Evolutionary conservation across 2,888 invertebrate species (phyloP).

Genomic region (Kryphioiulus occultus): DNA sequence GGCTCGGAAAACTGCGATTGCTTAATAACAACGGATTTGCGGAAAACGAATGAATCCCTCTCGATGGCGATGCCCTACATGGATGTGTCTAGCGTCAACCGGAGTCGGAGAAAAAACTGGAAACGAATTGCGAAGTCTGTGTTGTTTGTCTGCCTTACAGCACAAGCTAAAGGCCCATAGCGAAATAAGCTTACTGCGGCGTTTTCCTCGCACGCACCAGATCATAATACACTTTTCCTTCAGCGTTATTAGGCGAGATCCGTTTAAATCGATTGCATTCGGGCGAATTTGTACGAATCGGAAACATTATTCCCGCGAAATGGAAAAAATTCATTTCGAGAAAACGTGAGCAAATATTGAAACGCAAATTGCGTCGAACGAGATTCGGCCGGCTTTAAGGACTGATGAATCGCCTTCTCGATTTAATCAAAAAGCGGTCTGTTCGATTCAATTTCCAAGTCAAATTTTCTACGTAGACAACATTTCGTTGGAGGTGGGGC

Average conservation of each 20-base stretch:
- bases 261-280: slow-evolving; percentile 4
- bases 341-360: background rate
- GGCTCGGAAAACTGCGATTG: background rate
- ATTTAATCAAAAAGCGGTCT: background rate
- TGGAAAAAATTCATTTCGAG: background rate
- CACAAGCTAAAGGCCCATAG: background rate
- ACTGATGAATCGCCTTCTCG: background rate
- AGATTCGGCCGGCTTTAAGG: background rate
- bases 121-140: background rate
- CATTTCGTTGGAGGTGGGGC: too few species aligned
- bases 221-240: background rate
- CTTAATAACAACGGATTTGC: background rate
- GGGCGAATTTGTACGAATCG: background rate
- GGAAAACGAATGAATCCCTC: slow-evolving; percentile 11
- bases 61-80: background rate
- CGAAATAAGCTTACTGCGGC: background rate
- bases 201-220: background rate
- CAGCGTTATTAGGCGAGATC: background rate
- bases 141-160: slow-evolving; percentile 12
- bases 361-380: background rate
- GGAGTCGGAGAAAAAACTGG: background rate
- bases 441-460: background rate
- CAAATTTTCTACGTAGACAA: background rate
- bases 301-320: background rate
- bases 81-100: background rate